A percentile compares a stretch with the other conserved stretches of the same genome.
phyloP scores from a whole-genome alignment of 2,113 vertebrate species.

The Salvelinus sp. region DNA sequence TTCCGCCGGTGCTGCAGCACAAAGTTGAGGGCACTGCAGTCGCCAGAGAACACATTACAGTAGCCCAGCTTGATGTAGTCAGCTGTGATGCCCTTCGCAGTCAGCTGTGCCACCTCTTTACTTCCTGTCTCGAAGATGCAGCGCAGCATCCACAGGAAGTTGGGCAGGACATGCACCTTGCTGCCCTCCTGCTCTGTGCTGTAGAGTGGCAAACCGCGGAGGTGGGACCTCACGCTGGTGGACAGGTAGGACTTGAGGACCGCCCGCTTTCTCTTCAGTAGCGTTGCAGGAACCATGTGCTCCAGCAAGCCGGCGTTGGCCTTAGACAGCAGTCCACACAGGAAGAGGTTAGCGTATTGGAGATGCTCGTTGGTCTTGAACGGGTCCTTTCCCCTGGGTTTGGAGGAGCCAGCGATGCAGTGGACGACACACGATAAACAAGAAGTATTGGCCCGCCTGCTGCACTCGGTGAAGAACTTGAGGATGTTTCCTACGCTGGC shows the following conservation, averaged over 20 bases:
- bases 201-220: conserved; percentile 74
- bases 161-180: conserved; percentile 85
- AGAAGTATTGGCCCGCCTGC: conserved; percentile 40
- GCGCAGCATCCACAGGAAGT: conserved; percentile 91
- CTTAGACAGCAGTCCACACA: conserved; percentile 89
- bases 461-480: conserved; percentile 83
- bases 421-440: conserved; percentile 50
- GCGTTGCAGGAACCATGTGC: conserved; percentile 67
- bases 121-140: conserved; percentile 90
- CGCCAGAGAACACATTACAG: conserved; percentile 85
- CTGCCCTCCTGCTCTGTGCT: conserved; percentile 55
- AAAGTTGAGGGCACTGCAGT: conserved; percentile 90
- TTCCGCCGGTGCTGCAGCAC: conserved; percentile 82
- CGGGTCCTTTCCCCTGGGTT: conserved; percentile 58
- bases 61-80: conserved; percentile 86
- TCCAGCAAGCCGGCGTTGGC: conserved; percentile 74
- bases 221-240: conserved; percentile 75
- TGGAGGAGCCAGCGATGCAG: conserved; percentile 47
- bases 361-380: conserved; percentile 86
- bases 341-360: conserved; percentile 89
- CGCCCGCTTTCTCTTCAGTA: conserved; percentile 78
- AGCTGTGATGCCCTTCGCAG: conserved; percentile 80
- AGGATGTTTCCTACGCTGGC: conserved; percentile 70
- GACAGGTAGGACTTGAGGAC: conserved; percentile 81
- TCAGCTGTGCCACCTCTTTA: conserved; percentile 78